Evolutionary conservation across 1,140 invertebrate genomes (phyloP), one percentile per base, ranked within the genome.

Genomic region (Drosophila tani): DNA sequence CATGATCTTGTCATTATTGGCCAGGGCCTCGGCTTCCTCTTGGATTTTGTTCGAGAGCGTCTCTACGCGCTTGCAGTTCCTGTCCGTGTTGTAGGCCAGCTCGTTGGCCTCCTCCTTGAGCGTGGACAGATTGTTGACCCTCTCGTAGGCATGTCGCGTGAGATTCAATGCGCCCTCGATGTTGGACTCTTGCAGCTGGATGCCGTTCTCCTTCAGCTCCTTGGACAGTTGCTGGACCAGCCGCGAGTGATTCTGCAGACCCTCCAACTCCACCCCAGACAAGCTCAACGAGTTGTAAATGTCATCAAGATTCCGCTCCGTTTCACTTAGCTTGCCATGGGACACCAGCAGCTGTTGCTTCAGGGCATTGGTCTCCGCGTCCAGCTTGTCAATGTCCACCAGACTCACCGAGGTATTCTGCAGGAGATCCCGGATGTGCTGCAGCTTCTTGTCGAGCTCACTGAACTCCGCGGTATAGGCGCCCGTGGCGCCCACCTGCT

Each of bases 381-480:
- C 86, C 71, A 95, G 80, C 15, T 95, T 94, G 55, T 96, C 95
- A 4, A 99, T 94, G 79, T 97, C 96, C 56, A 95, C 94, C 75
- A 95, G 94, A 67, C 96, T 96, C 6, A 97, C 94, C 35, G 95
- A 94, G 12, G 96, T 96, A 90, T 96, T 97, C 47, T 96, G 94
- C n/a, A 99, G 94, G 7, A 93, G 56, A 50, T 92, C 75, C 79
- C 96, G 94, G 2, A 99, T 96, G 87, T 97, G 96, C 43, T 96
- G 94, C 60, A 99, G 93, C 84, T 96, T 96, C 29, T 96, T 94
- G 81, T 98, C 96, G 96, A 99, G 98, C 75, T 96, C 95, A 78
- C 97, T 96, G 94, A 99, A 99, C 93, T 99, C 97, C 80, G 96
- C 95, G 5, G 97, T 97, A 87, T 99, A 99, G 1, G 98, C 98